Percentiles rank a stretch among this genome's conserved stretches.
These are phyloP conservation scores for Agriopis marginaria DNA, from an alignment of 2,888 invertebrate genomes.

Conservation along the genomic window DNA sequence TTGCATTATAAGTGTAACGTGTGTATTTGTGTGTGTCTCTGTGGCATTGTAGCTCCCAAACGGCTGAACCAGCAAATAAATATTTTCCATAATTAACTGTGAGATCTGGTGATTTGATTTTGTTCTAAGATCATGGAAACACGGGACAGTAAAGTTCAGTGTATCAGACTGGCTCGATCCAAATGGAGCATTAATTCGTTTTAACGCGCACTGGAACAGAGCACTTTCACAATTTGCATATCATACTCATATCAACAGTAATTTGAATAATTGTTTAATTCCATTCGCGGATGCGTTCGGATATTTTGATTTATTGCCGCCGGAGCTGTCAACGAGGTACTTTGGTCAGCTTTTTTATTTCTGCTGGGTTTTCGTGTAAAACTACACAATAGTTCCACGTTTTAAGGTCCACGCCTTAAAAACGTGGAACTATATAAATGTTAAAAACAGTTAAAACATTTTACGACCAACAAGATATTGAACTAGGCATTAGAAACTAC, in stretches of 20 bases:
- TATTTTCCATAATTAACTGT: neutral
- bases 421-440: too few species aligned
- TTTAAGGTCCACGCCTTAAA: too few species aligned
- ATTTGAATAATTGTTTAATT: conserved; percentile 81
- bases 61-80: too few species aligned
- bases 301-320: conserved; percentile 61
- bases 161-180: neutral
- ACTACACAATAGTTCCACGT: too few species aligned
- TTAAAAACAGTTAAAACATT: too few species aligned
- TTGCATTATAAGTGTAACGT: too few species aligned
- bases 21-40: too few species aligned
- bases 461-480: too few species aligned
- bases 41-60: too few species aligned
- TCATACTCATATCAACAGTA: conserved; percentile 68
- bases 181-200: conserved; percentile 41
- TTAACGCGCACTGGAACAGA: conserved; percentile 48
- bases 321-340: conserved; percentile 17
- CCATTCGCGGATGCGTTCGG: conserved; percentile 60
- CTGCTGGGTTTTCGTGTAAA: too few species aligned
- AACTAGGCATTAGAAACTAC: too few species aligned
- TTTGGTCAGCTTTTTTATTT: conserved; percentile 10
- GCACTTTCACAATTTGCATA: conserved; percentile 64
- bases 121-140: neutral
- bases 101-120: neutral
- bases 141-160: neutral